A percentile compares a stretch with the other conserved stretches of the same genome.
Evolutionary conservation across 1,140 invertebrate genomes (phyloP).

Genomic region (Aethina tumida): DNA sequence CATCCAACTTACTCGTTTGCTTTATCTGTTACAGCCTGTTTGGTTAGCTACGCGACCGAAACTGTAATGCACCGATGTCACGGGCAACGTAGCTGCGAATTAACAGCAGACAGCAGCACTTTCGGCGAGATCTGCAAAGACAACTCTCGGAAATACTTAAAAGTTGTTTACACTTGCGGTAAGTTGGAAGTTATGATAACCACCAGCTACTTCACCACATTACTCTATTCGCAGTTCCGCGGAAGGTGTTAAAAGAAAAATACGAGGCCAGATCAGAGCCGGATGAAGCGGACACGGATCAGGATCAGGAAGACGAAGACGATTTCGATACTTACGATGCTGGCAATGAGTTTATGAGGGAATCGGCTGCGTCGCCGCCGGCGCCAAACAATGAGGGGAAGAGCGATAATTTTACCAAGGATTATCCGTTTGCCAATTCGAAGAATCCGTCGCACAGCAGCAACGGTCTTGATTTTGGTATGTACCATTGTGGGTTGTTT

Average conservation of each 20-base stretch:
- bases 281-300: slow-evolving; percentile 51
- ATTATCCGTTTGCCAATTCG: slow-evolving; percentile 13
- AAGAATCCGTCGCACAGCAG: slow-evolving; percentile 18
- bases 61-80: slow-evolving; percentile 84
- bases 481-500: slow-evolving; percentile 10
- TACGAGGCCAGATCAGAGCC: slow-evolving; percentile 62
- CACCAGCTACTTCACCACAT: neutral
- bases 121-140: slow-evolving; percentile 78
- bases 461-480: slow-evolving; percentile 23
- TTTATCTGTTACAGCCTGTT: slow-evolving; percentile 58
- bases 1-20: neutral
- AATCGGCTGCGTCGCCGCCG: slow-evolving; percentile 32
- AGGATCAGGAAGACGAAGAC: slow-evolving; percentile 26
- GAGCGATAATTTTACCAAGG: slow-evolving; percentile 25
- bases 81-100: slow-evolving; percentile 70
- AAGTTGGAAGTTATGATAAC: slow-evolving; percentile 42
- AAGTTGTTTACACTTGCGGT: slow-evolving; percentile 91
- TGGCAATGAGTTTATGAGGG: slow-evolving; percentile 36
- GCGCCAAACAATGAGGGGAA: slow-evolving; percentile 20
- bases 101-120: slow-evolving; percentile 71
- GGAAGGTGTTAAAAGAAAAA: slow-evolving; percentile 68
- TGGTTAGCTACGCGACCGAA: slow-evolving; percentile 77
- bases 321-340: slow-evolving; percentile 39
- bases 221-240: slow-evolving; percentile 51
- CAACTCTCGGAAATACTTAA: slow-evolving; percentile 79